Conservation (phyloP, 1,140 invertebrate genomes). For the Lepidurus couesii region DNA sequence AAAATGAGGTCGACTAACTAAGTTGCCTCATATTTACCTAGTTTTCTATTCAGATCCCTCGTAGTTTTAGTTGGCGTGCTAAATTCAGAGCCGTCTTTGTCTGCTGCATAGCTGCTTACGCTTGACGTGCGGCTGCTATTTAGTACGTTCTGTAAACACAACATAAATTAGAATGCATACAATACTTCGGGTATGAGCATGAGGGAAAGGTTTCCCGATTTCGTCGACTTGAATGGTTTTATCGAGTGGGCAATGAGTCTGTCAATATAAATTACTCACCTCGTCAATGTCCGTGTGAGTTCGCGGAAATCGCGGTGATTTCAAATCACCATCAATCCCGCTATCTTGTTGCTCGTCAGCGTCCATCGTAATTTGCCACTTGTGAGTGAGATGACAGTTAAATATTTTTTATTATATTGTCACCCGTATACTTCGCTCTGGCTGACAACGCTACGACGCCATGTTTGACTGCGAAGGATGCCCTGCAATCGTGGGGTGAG, state of each 20-base stretch:
- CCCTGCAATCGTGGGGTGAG: not conserved
- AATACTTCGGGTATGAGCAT: not conserved
- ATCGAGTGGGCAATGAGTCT: not conserved
- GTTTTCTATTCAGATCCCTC: not conserved
- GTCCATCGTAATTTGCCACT: not conserved
- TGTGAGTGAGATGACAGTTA: not conserved
- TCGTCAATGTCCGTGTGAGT: not conserved
- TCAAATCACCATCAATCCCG: not conserved
- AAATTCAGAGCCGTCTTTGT: not conserved
- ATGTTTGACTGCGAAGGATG: not conserved
- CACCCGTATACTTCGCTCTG: no score
- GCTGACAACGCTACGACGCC: not conserved
- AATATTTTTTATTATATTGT: not conserved
- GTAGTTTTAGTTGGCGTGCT: not conserved
- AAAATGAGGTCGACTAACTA: no score
- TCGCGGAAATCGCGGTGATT: not conserved
- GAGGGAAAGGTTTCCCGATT: not conserved
- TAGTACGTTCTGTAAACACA: not conserved
- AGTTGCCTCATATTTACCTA: not conserved
- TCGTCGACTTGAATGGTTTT: not conserved
- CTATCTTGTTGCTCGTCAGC: conserved; percentile 9
- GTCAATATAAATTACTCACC: not conserved
- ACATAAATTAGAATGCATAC: not conserved
- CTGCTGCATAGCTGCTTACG: not conserved
- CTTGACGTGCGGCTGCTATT: not conserved